phyloP scores from a whole-genome alignment of 2,797 vertebrate genomes.

The Vultur gryphus region DNA sequence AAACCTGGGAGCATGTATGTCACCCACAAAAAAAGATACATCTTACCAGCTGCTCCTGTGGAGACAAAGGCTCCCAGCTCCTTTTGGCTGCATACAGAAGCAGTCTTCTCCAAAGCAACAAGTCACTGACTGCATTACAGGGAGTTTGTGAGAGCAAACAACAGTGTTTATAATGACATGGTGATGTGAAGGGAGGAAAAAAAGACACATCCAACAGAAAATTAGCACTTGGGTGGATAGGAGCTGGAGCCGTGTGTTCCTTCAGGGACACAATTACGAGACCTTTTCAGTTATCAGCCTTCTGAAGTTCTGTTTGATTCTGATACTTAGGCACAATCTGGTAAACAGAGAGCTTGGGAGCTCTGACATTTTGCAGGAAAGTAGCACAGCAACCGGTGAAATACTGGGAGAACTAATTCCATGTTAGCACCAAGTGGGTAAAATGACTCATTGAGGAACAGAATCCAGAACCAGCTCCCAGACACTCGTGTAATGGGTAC shows the following conservation, averaged over 20 bases:
- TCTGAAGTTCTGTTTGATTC: neutral
- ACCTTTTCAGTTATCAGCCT: neutral
- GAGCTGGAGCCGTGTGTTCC: neutral
- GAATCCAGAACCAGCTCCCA: neutral
- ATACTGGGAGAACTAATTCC: neutral
- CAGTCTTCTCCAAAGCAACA: neutral
- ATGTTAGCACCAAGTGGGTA: neutral
- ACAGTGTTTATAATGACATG: neutral
- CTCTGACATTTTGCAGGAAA: neutral
- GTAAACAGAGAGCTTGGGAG: neutral
- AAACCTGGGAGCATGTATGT: neutral
- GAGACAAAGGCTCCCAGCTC: neutral
- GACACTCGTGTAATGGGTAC: neutral
- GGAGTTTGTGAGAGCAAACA: neutral
- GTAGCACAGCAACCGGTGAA: neutral
- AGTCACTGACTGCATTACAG: neutral
- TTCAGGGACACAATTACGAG: neutral
- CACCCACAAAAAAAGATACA: neutral
- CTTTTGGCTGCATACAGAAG: neutral
- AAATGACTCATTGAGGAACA: neutral
- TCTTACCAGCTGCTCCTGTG: neutral
- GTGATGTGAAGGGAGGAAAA: neutral
- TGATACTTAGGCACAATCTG: neutral
- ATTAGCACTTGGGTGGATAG: neutral
- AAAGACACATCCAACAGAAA: neutral